A percentile compares a stretch with the other conserved stretches of the same genome.
phyloP scores from a whole-genome alignment of 2,888 invertebrate species.

The Chymomyza amoena region DNA sequence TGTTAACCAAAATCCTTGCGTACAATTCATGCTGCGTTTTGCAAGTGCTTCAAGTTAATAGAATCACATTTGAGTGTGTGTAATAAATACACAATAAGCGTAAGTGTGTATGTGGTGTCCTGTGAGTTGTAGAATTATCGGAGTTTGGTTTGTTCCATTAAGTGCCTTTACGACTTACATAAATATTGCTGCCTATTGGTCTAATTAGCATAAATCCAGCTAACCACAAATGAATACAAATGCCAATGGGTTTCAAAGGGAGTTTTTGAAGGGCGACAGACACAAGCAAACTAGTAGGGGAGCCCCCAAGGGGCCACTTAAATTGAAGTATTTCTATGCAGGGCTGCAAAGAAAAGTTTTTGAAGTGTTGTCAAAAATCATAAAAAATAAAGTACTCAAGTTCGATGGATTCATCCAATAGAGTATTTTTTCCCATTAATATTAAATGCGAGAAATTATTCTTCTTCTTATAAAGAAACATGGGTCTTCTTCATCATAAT shows the following conservation, averaged over 20 bases:
- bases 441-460: no score
- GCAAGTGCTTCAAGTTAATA: conserved; percentile 20
- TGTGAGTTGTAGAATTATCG: neutral
- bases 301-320: neutral
- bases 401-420: no score
- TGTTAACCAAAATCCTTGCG: conserved; percentile 22
- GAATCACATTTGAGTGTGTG: conserved; percentile 21
- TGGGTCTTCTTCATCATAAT: no score
- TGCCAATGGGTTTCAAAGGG: neutral
- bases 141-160: neutral
- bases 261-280: neutral
- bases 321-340: no score
- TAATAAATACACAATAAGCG: no score
- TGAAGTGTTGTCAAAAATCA: no score
- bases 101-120: neutral
- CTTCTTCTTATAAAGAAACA: no score
- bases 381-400: no score
- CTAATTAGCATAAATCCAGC: conserved; percentile 65
- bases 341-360: no score
- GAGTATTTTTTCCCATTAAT: no score
- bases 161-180: neutral
- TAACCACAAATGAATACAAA: conserved; percentile 24
- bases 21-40: conserved; percentile 28
- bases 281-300: no score
- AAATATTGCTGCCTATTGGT: neutral